Percentiles rank a stretch among this genome's conserved stretches.
phyloP scores from a whole-genome alignment of 1,140 invertebrate species.

The Xylocopa sonorina region DNA sequence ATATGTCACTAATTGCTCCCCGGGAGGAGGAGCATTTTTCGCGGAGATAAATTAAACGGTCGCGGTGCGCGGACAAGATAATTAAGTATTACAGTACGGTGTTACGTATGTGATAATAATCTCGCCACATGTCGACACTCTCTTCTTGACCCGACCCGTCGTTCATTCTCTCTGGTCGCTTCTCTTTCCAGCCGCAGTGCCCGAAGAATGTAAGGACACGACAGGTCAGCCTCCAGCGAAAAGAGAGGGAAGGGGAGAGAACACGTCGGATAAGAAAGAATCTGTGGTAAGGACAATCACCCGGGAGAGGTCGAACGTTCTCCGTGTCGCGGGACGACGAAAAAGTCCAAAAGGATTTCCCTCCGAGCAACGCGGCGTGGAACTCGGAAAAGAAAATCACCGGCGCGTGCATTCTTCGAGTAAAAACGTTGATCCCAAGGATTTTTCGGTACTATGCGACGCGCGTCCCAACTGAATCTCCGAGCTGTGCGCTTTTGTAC shows the following conservation, averaged over 20 bases:
- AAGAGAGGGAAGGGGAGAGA: not conserved
- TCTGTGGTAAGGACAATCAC: constrained; percentile 48
- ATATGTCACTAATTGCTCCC: constrained; percentile 39
- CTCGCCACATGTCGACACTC: constrained; percentile 42
- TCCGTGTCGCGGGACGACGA: not conserved
- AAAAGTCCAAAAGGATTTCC: constrained; percentile 12
- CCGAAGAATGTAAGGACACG: constrained; percentile 42
- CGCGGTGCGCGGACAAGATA: constrained; percentile 38
- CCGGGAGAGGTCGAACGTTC: constrained; percentile 39
- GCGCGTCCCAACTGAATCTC: not conserved
- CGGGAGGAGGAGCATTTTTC: constrained; percentile 5
- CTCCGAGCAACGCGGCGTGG: not conserved
- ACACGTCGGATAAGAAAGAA: constrained; percentile 52
- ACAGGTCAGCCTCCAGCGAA: not conserved
- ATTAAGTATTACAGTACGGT: constrained; percentile 48
- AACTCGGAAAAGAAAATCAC: constrained; percentile 40
- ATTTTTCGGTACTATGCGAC: constrained; percentile 7
- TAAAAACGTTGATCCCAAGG: constrained; percentile 2
- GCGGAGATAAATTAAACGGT: constrained; percentile 37
- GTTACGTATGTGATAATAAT: constrained; percentile 50
- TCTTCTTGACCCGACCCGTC: constrained; percentile 44
- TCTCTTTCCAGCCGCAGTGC: constrained; percentile 1
- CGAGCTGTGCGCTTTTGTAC: not conserved
- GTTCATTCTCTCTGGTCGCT: no score
- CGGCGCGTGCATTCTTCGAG: not conserved